Evolutionary conservation across 2,113 vertebrate species (phyloP), one percentile per base, ranked within the genome.

Genomic region (Scopus umbretta): DNA sequence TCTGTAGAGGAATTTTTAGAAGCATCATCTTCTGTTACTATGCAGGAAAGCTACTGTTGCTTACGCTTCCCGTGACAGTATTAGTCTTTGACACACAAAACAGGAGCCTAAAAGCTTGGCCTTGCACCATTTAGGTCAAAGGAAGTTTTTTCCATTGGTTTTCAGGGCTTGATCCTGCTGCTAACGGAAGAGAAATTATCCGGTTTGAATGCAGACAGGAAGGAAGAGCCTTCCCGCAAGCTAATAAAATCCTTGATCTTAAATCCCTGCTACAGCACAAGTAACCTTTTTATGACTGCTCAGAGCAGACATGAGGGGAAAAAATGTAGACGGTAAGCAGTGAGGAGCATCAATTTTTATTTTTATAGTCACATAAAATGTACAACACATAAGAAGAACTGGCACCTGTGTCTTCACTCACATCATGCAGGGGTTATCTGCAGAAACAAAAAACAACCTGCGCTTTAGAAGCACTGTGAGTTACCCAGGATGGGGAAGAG

Each of bases 1-100:
- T 76, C 72, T 20, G 38, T 70, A 63, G 83, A 88, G 92, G 47
- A 95, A 96, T 96, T 96, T 97, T 96, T 96, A 96, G 96, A 74
- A 96, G 52, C 86, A 79, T 4, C 61, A 22, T 96, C 76, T 72
- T 88, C 94, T 96, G 94, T 96, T 96, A 96, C 96, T 92, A 86
- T 92, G 96, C 92, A 96, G 89, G 86, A 96, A 96, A 94, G 62
- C 73, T 75, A 50, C 38, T 62, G 76, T 73, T 91, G 74, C 78
- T 91, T 74, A 82, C 1, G 7, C 58, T 92, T 95, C 88, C 78
- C 29, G 34, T 79, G 76, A 89, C 91, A 94, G 45, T 45, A 70
- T 80, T 85, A 94, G 66, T 91, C 74, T 91, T 74, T 92, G 66
- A 94, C 84, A 95, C 49, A 86, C 52, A 88, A 79, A 88, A 76